Evolutionary conservation across 1,140 invertebrate genomes (phyloP).

Genomic region (Chlorops oryzae): DNA sequence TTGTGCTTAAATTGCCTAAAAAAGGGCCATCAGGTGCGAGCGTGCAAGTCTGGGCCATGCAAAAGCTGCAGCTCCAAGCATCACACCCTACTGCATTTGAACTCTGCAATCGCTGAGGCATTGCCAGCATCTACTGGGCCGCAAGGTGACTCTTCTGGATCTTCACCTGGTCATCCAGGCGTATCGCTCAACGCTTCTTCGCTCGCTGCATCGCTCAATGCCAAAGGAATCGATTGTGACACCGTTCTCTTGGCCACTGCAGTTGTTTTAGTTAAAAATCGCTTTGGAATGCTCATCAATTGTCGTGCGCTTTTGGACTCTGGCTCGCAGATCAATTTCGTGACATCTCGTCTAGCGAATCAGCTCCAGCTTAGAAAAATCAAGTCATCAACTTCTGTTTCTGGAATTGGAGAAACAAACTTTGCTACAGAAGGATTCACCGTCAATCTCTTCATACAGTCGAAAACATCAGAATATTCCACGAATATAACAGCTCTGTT

Average conservation of each 20-base stretch:
- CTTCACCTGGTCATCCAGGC: too few relatives aligned
- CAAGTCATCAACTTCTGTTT: not conserved
- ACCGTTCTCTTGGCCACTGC: conserved; percentile 13
- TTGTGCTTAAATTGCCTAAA: too few relatives aligned
- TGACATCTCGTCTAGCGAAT: not conserved
- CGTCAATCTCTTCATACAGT: not conserved
- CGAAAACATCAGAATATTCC: conserved; percentile 13
- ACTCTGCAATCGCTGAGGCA: too few relatives aligned
- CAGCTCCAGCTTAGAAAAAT: conserved; percentile 4
- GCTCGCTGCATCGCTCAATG: too few relatives aligned
- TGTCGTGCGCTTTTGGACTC: conserved; percentile 10
- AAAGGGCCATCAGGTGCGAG: too few relatives aligned
- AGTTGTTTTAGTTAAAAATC: conserved; percentile 6
- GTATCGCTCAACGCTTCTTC: too few relatives aligned
- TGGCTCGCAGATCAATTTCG: conserved; percentile 9
- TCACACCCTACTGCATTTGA: too few relatives aligned
- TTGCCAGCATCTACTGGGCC: too few relatives aligned
- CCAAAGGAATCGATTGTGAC: too few relatives aligned
- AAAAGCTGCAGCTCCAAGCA: too few relatives aligned
- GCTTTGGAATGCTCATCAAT: not conserved
- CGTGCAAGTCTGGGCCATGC: too few relatives aligned
- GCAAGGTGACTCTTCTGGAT: too few relatives aligned
- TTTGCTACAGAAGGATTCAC: not conserved
- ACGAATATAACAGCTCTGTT: not conserved
- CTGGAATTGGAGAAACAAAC: conserved; percentile 2